Base-by-base conservation (phyloP, 2,797 vertebrate species). In the Apogon hyalosoma region DNA sequence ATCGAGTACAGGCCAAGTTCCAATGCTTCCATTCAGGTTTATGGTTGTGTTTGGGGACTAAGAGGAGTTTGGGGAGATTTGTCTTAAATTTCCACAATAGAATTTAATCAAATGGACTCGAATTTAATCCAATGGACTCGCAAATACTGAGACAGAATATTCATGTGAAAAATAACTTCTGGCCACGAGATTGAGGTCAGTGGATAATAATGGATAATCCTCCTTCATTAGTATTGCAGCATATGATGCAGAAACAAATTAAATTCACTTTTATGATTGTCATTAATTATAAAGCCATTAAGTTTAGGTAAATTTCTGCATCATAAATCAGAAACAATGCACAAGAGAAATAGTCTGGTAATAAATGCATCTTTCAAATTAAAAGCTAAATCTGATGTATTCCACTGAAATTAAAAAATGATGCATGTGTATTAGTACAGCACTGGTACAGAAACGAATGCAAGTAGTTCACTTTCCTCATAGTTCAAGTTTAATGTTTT, bases 401-500 rank as follows among this genome's bases (percentile, higher is more conserved):
- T 21, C 19, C 3, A 21, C 3, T 21, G 19, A 21, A 21, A 21
- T 21, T 21, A 2, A 21, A 21, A 21, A 21, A 21, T 21, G 19
- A 21, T 21, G 19, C 19, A 21, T 21, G 2, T 31, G 14, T 48
- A 4, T 6, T 45, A 33, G 18, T 16, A 6, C 12, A 31, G 18
- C 39, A 4, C 2, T 45, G 45, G 18, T 16, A 9, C 12, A 15
- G 28, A 42, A 64, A 64, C 21, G 0, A 73, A 43, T 13, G 4
- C 0, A 50, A 24, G 13, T n/a, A 4, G 42, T 11, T 2, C 11
- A 49, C 14, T 63, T 73, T 64, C 63, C 38, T 88, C 78, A 86
- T 80, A 82, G 78, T 91, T 92, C 92, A 93, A 92, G 88, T 94
- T 93, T 93, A 94, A 86, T 94, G 82, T 72, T 87, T 87, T 86